Base-by-base conservation (phyloP, 1,140 invertebrate genomes). In the Vollenhovia emeryi region DNA sequence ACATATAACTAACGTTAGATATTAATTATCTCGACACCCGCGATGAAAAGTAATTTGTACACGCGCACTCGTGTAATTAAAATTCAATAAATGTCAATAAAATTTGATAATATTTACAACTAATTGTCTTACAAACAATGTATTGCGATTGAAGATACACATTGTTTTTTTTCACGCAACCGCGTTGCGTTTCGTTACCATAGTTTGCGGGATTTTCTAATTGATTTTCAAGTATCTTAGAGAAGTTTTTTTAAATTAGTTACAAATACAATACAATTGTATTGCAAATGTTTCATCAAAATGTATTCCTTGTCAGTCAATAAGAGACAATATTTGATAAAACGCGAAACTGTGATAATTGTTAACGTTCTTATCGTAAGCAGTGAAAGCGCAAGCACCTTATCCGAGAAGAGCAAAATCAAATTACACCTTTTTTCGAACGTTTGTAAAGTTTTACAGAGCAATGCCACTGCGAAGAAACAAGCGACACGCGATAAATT, bases 401-500 rank as follows among this genome's bases (percentile, higher is more conserved):
- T 40, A 30, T 40, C 60, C 24, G 11, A 76, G 3, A 11, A 24
- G n/a, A 66, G 15, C 3, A 68, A 66, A 43, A 68, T 68, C 36
- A 30, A 68, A 79, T 68, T 50, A 27, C 45, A 13, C 3, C 9
- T 21, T 40, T 79, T 52, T 40, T 27, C 30, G 21, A 79, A 21
- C 59, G 48, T 73, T 45, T 11, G 36, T 40, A 43, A 71, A 71
- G 78, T 57, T 82, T 55, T 33, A 36, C 50, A 3, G 36, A 71
- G 55, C 66, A 71, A 73, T 73, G 78, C 52, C 11, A 1, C 40
- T 45, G 40, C 66, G 45, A 82, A 82, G 78, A 82, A 66, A 82
- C 52, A 57, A n/a, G 8, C 36, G 3, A 59, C 73, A 40, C 36
- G 66, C 78, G 66, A 82, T 71, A 82, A 82, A 73, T 40, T 73